Evolutionary conservation across 2,113 vertebrate species (phyloP).

Genomic region (Saguinus imperator): DNA sequence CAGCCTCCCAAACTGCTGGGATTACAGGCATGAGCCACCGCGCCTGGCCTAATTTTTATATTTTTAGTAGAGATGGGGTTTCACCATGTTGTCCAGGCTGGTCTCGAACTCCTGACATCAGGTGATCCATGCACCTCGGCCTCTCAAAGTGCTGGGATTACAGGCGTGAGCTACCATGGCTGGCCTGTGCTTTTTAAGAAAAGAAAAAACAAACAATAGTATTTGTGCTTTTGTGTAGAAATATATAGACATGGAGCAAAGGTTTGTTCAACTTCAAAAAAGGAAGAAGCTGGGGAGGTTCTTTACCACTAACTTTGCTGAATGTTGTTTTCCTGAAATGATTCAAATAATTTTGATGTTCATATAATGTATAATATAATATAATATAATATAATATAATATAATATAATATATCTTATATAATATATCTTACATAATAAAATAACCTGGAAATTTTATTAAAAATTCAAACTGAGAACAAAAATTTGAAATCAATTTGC

Average conservation of each 20-base stretch:
- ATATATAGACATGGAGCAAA: background rate
- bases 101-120: no score
- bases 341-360: background rate
- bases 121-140: no score
- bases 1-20: no score
- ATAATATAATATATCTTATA: no score
- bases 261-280: background rate
- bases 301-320: background rate
- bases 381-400: no score
- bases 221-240: background rate
- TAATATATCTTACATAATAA: background rate
- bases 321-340: background rate
- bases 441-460: background rate
- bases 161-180: no score
- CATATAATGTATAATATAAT: no score
- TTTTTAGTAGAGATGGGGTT: no score
- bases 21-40: no score
- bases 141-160: no score
- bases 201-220: background rate
- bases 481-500: background rate
- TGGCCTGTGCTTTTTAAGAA: background rate
- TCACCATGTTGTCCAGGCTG: no score
- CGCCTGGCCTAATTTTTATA: no score
- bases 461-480: background rate
- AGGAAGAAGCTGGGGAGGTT: background rate